Conservation (phyloP, 2,888 invertebrate species). For the Pediacus dermestoides region DNA sequence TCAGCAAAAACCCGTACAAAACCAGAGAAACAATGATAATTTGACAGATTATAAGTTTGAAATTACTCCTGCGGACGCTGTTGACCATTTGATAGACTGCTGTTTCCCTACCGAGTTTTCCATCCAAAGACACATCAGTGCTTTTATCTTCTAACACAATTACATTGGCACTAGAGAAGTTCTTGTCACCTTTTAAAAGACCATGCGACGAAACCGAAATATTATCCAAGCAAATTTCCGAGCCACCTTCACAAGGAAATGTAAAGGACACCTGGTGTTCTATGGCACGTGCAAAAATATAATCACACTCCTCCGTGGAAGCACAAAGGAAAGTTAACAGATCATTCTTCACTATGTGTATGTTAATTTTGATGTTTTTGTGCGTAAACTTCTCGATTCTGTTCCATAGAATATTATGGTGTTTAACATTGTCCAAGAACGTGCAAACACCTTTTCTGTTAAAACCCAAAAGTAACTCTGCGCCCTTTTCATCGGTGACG, state of each 20-base stretch:
- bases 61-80: too few relatives aligned
- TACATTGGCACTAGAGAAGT: too few relatives aligned
- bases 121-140: too few relatives aligned
- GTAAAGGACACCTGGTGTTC: constrained; percentile 25
- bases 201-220: too few relatives aligned
- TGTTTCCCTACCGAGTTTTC: too few relatives aligned
- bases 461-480: constrained; percentile 25
- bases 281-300: constrained; percentile 24
- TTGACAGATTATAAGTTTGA: too few relatives aligned
- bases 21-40: too few relatives aligned
- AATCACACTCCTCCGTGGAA: constrained; percentile 25
- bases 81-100: too few relatives aligned
- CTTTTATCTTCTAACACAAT: too few relatives aligned
- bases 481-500: constrained; percentile 17
- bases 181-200: too few relatives aligned
- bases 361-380: constrained; percentile 18
- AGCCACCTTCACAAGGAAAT: constrained; percentile 8
- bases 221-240: too few relatives aligned
- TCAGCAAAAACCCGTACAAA: too few relatives aligned
- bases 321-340: constrained; percentile 20
- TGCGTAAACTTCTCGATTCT: constrained; percentile 21
- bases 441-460: constrained; percentile 24
- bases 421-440: constrained; percentile 16
- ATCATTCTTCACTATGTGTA: constrained; percentile 15
- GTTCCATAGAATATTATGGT: constrained; percentile 21